Evolutionary conservation across 53 echinoderm and acorn worm species (phyloP).

Genomic region (Patiria pectinifera): DNA sequence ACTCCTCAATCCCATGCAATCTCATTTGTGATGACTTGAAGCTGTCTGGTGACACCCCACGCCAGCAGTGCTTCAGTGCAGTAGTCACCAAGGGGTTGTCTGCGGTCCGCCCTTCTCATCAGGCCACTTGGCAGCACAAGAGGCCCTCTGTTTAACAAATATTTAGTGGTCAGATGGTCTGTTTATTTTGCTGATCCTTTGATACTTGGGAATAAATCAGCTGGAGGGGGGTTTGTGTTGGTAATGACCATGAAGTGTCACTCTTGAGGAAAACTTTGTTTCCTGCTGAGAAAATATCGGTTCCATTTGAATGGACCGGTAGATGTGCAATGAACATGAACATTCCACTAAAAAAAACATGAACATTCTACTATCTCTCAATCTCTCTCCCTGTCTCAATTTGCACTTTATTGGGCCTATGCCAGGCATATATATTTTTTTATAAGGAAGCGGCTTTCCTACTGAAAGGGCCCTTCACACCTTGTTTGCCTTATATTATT

Average conservation of each 20-base stretch:
- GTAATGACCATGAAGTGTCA: constrained; percentile 11
- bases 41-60: constrained; percentile 17
- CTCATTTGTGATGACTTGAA: constrained; percentile 32
- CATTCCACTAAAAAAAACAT: too few species aligned
- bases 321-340: too few species aligned
- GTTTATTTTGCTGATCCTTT: constrained; percentile 31
- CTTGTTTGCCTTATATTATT: constrained; percentile 9
- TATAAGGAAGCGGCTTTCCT: not conserved
- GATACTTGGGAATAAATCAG: constrained; percentile 16
- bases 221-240: not conserved
- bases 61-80: not conserved
- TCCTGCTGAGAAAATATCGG: not conserved
- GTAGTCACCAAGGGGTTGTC: constrained; percentile 12
- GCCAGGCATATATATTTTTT: constrained; percentile 7
- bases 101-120: constrained; percentile 2
- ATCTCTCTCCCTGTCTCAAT: not conserved
- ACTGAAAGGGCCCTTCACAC: constrained; percentile 28
- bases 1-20: not conserved
- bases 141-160: constrained; percentile 40
- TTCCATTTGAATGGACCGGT: not conserved
- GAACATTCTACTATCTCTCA: too few species aligned
- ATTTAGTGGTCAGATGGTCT: constrained; percentile 9
- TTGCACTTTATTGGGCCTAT: constrained; percentile 4
- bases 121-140: constrained; percentile 17
- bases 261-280: not conserved